phyloP scores from a whole-genome alignment of 2,888 invertebrate species.

The Carabus problematicus region DNA sequence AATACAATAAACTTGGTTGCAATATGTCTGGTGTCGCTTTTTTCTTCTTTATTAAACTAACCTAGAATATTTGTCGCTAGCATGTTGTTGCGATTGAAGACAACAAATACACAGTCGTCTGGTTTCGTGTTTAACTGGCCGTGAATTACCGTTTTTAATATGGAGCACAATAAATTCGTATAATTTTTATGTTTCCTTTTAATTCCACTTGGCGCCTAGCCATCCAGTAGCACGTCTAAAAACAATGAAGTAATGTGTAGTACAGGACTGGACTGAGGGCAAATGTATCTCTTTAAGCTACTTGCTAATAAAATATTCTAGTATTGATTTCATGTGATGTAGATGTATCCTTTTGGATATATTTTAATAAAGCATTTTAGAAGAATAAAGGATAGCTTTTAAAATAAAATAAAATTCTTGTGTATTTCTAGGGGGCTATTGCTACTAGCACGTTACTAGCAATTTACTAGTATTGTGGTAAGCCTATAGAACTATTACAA shows the following conservation, averaged over 20 bases:
- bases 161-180: conserved; percentile 41
- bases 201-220: conserved; percentile 39
- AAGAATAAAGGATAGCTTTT: no score
- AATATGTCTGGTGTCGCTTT: no score
- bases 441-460: no score
- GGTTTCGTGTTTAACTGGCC: conserved; percentile 35
- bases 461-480: no score
- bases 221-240: conserved; percentile 35
- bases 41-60: no score
- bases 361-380: no score
- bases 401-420: no score
- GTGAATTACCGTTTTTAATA: conserved; percentile 43
- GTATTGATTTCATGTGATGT: not conserved
- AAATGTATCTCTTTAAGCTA: not conserved
- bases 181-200: conserved; percentile 42
- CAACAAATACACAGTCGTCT: conserved; percentile 5
- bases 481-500: not conserved
- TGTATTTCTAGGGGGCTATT: no score
- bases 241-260: conserved; percentile 38
- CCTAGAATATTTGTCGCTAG: no score
- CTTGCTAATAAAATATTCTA: not conserved
- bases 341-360: no score
- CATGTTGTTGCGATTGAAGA: not conserved
- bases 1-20: no score
- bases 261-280: conserved; percentile 24